Evolutionary conservation across 1,140 invertebrate species (phyloP), one percentile per base, ranked within the genome.

Genomic region (Acromyrmex heyeri): DNA sequence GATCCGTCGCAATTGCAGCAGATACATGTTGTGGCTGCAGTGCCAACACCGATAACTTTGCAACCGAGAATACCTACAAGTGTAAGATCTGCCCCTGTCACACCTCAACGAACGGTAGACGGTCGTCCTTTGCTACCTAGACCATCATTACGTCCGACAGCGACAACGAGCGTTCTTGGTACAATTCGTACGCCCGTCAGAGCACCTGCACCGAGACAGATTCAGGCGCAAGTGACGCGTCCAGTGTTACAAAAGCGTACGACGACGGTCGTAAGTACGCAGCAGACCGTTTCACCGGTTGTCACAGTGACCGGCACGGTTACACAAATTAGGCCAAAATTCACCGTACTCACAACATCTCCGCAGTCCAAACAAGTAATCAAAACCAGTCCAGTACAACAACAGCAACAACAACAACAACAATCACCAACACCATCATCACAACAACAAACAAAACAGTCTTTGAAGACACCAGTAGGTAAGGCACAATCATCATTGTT

Each of bases 1-100:
- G 94, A 95, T 87, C 93, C 93, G 61, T 92, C 88, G 87, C 94
- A 95, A 87, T 89, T 95, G 55, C 95, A 93, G 76, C 94, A 95
- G 87, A 95, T 95, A 90, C 95, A 95, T 61, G 93, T 95, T 18
- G 93, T 95, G 8, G 93, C 94, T 48, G 93, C 94, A 4, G 93
- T 95, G 16, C 93, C 88, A 59, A 87, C 90, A 30, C 91, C 93
- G 0, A 86, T 94, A 81, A 88, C 91, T 6, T 59, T 95, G 18
- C 93, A 93, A 53, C 91, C 94, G 6, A 87, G 94, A 86, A 90
- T 94, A 72, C 89, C 88, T 65, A 92, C 92, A 24, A 79, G 91
- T 87, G 86, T 88, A 87, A 91, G 93, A 73, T 90, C 92, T 21
- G 65, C 87, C 44, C 34, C 87, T 72, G 86, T 85, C 64, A 76